Base-by-base conservation (phyloP, 2,888 invertebrate species). In the Chesias legatella region DNA sequence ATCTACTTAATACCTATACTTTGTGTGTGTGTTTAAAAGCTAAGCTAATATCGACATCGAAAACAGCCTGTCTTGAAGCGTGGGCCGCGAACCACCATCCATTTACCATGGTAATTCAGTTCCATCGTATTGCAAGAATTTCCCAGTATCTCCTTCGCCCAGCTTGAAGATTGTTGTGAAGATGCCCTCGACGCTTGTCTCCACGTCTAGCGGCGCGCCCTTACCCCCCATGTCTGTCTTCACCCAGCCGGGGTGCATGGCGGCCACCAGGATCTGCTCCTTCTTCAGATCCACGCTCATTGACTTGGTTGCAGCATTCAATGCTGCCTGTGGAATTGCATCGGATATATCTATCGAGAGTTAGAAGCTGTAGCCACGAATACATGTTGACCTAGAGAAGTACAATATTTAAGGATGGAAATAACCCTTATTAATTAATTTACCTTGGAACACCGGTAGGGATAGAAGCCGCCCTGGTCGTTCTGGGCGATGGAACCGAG, bases 201-300 rank as follows among this genome's bases (percentile, higher is more conserved):
- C 90, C 1, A 95, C 83, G 34, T 93, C 92, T 21, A 96, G 78
- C 0, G 93, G 93, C 0, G 97, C 97, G 53, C 91, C 92, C 24
- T 89, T 77, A 3, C 97, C 97, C 3, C 97, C 97, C 95, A 97
- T 94, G 53, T 93, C 94, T 0, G 97, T 98, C 69, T 92, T 92
- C 5, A 97, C 96, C 97, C 97, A 97, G 1, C 97, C 97, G 0
- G 97, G 97, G 80, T 97, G 97, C 44, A 98, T 70, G 38, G 88
- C 90, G 0, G 93, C 89, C 0, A 93, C 94, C 9, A 96, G 65
- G 52, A 98, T 95, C 28, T 92, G 90, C 56, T 93, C 91, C 24
- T 90, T 89, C 67, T 92, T 92, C 48, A 97, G 84, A 74, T 98
- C 97, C 4, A 94, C 70, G 61, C 95, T 94, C 90, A 97, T 90